Evolutionary conservation across 2,797 vertebrate genomes (phyloP).

Genomic region (Gadopsis bispinosus): DNA sequence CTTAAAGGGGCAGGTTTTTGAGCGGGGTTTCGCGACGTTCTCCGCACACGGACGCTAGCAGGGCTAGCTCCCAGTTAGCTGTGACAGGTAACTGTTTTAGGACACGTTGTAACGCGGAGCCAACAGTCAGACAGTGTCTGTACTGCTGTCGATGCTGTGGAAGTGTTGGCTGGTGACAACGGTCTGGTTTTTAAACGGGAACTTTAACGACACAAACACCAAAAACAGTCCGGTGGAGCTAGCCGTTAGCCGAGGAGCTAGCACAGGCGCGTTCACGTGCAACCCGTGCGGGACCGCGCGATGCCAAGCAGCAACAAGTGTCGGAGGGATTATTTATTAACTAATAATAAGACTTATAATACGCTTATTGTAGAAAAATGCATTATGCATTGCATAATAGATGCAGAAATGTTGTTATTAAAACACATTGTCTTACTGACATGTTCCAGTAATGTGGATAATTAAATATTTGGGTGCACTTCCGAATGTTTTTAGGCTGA

Average conservation of each 20-base stretch:
- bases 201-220: not conserved
- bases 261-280: slow-evolving; percentile 39
- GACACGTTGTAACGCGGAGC: not conserved
- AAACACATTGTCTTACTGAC: not conserved
- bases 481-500: not conserved
- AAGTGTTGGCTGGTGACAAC: fast-evolving
- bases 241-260: slow-evolving; percentile 53
- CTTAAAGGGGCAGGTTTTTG: not conserved
- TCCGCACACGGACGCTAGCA: not conserved
- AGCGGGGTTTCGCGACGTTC: not conserved
- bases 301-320: slow-evolving; percentile 37
- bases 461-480: not conserved
- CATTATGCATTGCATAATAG: too few relatives aligned
- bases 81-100: slow-evolving; percentile 2
- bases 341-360: not conserved
- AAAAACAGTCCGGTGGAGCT: not conserved
- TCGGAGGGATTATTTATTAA: slow-evolving; percentile 12
- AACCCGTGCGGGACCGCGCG: slow-evolving; percentile 22
- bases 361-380: not conserved
- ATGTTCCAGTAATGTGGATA: not conserved
- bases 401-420: not conserved
- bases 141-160: fast-evolving
- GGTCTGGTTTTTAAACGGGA: not conserved
- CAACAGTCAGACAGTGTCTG: fast-evolving
- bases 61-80: slow-evolving; percentile 25